phyloP scores from a whole-genome alignment of 2,113 vertebrate genomes.

The Lipotes vexillifer region DNA sequence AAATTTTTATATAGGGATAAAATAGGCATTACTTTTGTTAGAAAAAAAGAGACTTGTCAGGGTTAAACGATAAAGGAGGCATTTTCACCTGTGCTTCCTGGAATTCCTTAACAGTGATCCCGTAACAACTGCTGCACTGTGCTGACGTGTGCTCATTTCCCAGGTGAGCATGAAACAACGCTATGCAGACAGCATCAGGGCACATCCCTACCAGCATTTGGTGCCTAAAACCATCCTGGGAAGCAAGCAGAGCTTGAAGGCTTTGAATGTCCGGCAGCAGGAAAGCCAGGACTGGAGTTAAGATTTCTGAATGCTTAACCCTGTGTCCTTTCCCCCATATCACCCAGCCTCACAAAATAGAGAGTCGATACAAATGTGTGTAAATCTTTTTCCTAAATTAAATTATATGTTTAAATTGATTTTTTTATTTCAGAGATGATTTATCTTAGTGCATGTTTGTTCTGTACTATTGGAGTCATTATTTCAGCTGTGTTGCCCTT shows the following conservation, averaged over 20 bases:
- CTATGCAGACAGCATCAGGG: accelerated
- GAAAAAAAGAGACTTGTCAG: neutral
- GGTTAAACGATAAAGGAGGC: neutral
- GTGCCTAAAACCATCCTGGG: accelerated
- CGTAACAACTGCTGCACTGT: accelerated
- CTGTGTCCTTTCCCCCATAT: too few species aligned
- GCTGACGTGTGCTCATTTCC: accelerated
- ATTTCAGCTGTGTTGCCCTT: too few species aligned
- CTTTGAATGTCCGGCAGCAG: accelerated
- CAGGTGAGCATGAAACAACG: accelerated
- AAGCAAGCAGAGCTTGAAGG: too few species aligned
- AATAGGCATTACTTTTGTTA: neutral
- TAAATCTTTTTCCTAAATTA: neutral
- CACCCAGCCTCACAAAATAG: neutral
- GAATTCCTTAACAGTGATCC: neutral
- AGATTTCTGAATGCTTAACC: neutral
- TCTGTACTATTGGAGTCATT: accelerated
- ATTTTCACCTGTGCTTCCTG: neutral
- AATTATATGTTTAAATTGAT: neutral
- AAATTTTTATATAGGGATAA: neutral
- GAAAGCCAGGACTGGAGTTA: neutral
- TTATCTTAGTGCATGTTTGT: accelerated
- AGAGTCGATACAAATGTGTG: neutral
- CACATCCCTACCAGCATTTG: accelerated
- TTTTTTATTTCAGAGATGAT: neutral